phyloP scores from a whole-genome alignment of 2,113 vertebrate species.

The Noturus placidus region DNA sequence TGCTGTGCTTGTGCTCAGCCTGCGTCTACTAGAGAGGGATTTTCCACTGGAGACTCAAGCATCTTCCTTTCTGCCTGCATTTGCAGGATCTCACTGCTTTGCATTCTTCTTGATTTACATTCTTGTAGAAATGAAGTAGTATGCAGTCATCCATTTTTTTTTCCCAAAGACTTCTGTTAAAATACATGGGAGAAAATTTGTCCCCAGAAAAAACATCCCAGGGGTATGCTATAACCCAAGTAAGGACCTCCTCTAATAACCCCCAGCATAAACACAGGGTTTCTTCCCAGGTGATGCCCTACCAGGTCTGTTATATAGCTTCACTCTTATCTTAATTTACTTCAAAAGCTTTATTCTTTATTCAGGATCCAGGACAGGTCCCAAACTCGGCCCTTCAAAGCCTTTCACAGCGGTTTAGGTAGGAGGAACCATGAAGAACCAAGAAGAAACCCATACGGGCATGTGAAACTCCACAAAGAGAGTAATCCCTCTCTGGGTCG shows the following conservation, averaged over 20 bases:
- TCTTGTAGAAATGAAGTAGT: background rate
- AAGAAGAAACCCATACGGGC: background rate
- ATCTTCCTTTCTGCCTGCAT: background rate
- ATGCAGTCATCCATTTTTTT: background rate
- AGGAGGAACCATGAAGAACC: background rate
- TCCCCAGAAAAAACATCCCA: background rate
- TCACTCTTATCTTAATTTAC: background rate
- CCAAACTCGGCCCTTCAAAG: background rate
- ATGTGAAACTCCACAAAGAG: background rate
- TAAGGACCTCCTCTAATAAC: slow-evolving; percentile 16
- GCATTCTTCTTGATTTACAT: background rate
- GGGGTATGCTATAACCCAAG: slow-evolving; percentile 14
- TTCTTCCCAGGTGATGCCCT: background rate
- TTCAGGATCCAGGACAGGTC: background rate
- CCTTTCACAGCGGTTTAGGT: background rate
- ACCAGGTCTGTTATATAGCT: background rate
- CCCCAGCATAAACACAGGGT: background rate
- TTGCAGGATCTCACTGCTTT: too few relatives aligned
- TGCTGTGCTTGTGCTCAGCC: background rate
- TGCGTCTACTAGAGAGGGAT: background rate
- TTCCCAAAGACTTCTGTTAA: background rate
- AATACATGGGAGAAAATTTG: background rate
- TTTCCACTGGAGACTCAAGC: background rate
- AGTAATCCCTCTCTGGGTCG: background rate
- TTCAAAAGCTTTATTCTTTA: background rate